Evolutionary conservation across 2,888 invertebrate genomes (phyloP), one percentile per base, ranked within the genome.

Genomic region (Odontocerum albicorne): DNA sequence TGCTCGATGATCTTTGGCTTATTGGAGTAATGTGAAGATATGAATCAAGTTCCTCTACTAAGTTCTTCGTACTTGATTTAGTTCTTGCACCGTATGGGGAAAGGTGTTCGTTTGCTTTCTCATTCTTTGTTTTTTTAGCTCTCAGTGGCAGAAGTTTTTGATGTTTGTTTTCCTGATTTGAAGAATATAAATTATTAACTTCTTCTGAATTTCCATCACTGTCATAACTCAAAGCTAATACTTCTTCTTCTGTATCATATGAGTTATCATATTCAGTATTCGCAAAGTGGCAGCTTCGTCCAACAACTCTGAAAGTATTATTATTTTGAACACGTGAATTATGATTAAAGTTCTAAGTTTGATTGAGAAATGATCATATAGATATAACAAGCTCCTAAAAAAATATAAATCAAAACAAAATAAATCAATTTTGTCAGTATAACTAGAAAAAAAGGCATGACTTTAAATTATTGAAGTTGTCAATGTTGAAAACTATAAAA

Each of bases 21-120:
- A 77, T 67, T 1, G 78, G 75, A 17, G 76, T 74, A 54, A 78
- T 78, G 63, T 77, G 77, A 20, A 78, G 65, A 1, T 77, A 65
- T 0, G 77, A 75, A 55, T 73, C 72, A 61, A 78, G 76, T 0
- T 72, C 63, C 53, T 75, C 72, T 2, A 57, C 38, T 6, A 60
- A 21, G n/a, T 45, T 52, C 4, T 27, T 13, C 10, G 49, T 15
- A 20, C 44, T 55, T n/a, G 42, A 43, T 57, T 52, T 57, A 21
- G 16, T 51, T 36, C 19, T 47, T 12, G 15, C 16, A 32, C 17
- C 36, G 27, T 19, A 44, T 8, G 19, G 12, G 31, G 31, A 27
- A 47, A 33, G 35, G 17, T 39, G 12, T n/a, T 19, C 20, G 19
- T 22, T 31, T 31, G 20, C 15, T 33, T 55, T 42, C 10, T 45